Conservation (phyloP, 1,140 invertebrate species). For the Trichonephila clavipes region DNA sequence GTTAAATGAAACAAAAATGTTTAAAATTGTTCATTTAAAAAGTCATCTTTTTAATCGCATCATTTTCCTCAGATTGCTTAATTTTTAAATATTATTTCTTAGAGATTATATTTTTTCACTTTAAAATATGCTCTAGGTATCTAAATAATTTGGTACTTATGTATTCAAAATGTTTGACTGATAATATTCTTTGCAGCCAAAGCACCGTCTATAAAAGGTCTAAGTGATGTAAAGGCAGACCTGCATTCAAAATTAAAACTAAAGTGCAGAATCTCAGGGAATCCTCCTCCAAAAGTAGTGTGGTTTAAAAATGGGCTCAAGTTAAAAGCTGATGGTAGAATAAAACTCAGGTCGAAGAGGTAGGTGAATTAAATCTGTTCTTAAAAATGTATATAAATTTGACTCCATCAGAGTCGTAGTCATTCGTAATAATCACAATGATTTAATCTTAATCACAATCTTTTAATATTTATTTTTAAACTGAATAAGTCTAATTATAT, state of each 20-base stretch:
- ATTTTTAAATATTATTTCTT: no score
- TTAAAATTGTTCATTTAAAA: no score
- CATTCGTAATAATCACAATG: background rate
- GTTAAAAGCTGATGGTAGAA: slow-evolving; percentile 68
- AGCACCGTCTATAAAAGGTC: slow-evolving; percentile 41
- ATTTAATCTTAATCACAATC: no score
- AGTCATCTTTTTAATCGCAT: no score
- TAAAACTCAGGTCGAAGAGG: slow-evolving; percentile 74
- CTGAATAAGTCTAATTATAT: background rate
- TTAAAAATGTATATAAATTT: background rate
- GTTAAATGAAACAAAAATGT: no score
- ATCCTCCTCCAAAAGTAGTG: slow-evolving; percentile 77
- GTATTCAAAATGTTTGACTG: no score
- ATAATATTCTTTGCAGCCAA: slow-evolving; percentile 38
- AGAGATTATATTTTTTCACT: no score
- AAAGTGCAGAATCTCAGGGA: slow-evolving; percentile 77
- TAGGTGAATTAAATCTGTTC: background rate
- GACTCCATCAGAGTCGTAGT: background rate
- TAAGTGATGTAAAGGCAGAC: slow-evolving; percentile 33
- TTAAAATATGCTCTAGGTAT: no score
- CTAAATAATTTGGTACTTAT: no score
- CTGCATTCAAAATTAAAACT: slow-evolving; percentile 69
- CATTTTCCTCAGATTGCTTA: no score
- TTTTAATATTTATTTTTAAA: background rate
- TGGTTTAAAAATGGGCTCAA: slow-evolving; percentile 78